Base-by-base conservation (phyloP, 2,888 invertebrate species). In the Bedellia somnulentella region DNA sequence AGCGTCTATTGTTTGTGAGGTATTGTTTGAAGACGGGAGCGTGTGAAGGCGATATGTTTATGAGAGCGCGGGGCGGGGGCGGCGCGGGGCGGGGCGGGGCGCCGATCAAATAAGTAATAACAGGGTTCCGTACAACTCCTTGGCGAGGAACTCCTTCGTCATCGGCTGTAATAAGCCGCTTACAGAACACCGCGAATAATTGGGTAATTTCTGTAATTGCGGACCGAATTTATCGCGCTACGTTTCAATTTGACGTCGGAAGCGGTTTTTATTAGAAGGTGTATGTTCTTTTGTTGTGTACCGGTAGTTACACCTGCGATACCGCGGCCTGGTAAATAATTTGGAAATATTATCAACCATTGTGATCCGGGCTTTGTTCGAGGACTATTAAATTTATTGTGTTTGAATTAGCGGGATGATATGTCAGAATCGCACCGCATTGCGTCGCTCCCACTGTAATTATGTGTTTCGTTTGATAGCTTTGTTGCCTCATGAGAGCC, bases 101-200 rank as follows among this genome's bases (percentile, higher is more conserved):
- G 33, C n/a, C 35, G 30, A 36, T 37, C 35, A 31, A 30, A 36
- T 34, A 26, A 21, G 29, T 40, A 45, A 41, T 43, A 40, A 45
- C 40, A 35, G 40, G 36, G 32, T 30, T 35, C 35, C 30, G 32
- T 29, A 16, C 23, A 11, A 15, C 15, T 18, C 29, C 16, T 27
- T 24, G 29, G 8, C 29, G 10, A 8, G 29, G 24, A 13, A 2
- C 23, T 18, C 17, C 13, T 24, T 39, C 67, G 70, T 71, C 71
- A 71, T 71, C 40, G 53, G 50, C 50, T 47, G 53, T 71, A 71
- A 71, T 70, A 70, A 71, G 71, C 70, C 55, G 40, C 30, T 17
- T 17, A 30, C 45, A 41, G 37, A 40, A 32, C 29, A 33, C 44
- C 48, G 55, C 54, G 35, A 55, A 55, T 64, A 60, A 63, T 61